Evolutionary conservation across 2,888 invertebrate genomes (phyloP).

Genomic region (Fissipunctia ypsillon): DNA sequence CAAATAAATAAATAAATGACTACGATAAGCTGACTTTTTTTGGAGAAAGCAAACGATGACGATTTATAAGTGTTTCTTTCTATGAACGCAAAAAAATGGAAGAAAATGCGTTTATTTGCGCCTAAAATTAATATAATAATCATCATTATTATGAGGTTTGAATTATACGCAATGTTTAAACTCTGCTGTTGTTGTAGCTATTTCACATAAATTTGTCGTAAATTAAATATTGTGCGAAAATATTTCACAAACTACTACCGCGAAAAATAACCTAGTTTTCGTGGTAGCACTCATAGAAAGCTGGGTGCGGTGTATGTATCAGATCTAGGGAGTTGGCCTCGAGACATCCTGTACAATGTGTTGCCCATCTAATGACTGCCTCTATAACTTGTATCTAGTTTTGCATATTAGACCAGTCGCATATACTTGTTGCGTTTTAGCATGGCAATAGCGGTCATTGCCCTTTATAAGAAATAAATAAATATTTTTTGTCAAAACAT

Average conservation of each 20-base stretch:
- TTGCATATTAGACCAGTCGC: conserved; percentile 71
- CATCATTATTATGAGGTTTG: too few species aligned
- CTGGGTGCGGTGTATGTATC: conserved; percentile 80
- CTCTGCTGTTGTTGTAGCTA: too few species aligned
- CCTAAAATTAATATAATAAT: too few species aligned
- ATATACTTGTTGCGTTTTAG: conserved; percentile 31
- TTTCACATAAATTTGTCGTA: too few species aligned
- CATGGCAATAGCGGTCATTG: conserved; percentile 6
- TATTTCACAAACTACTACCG: not conserved
- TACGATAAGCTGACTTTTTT: too few species aligned
- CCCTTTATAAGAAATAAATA: not conserved
- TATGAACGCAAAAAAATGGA: too few species aligned
- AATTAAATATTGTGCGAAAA: not conserved
- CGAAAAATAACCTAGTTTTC: conserved; percentile 61
- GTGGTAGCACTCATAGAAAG: conserved; percentile 80
- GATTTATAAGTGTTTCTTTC: too few species aligned
- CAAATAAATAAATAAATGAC: too few species aligned
- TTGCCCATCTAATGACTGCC: conserved; percentile 80
- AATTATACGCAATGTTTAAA: too few species aligned
- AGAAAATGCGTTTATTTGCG: too few species aligned
- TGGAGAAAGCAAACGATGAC: too few species aligned
- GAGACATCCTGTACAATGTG: conserved; percentile 86
- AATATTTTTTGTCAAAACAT: not conserved
- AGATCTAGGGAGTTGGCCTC: conserved; percentile 78
- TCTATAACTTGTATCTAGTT: conserved; percentile 65